A percentile compares a stretch with the other conserved stretches of the same genome.
These are phyloP conservation scores for Tuta absoluta DNA, from an alignment of 2,888 invertebrate species.

Conservation along the genomic window DNA sequence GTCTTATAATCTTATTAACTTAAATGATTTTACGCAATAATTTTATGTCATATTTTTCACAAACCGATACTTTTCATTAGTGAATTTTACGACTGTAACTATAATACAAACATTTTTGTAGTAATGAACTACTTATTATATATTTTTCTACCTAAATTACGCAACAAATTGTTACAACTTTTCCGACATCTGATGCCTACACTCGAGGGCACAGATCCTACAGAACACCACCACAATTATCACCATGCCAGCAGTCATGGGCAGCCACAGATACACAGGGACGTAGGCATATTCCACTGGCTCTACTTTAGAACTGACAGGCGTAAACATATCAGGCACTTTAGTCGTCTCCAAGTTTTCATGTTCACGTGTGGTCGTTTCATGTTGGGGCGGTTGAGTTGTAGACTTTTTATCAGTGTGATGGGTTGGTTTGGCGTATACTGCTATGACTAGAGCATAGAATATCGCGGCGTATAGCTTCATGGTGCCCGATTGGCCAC, in stretches of 20 bases:
- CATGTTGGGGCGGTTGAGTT: background rate
- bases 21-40: no score
- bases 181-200: constrained; percentile 9
- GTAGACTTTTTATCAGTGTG: background rate
- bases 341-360: background rate
- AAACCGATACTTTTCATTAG: no score
- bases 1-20: no score
- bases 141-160: background rate
- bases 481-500: constrained; percentile 65
- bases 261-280: constrained; percentile 71
- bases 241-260: constrained; percentile 54
- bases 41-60: no score
- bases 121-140: background rate
- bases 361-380: background rate
- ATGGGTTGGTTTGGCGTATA: background rate
- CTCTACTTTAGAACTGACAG: background rate
- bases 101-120: no score
- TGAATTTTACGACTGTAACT: no score
- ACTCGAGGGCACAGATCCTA: constrained; percentile 3
- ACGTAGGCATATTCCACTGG: constrained; percentile 33
- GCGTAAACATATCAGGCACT: background rate
- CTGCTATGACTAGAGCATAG: background rate
- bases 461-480: constrained; percentile 41
- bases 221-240: constrained; percentile 50
- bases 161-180: constrained; percentile 1